These are phyloP conservation scores for Catalaphyllia jardinei DNA, from an alignment of 64 coral and sea anemone genomes.

Conservation along the genomic window DNA sequence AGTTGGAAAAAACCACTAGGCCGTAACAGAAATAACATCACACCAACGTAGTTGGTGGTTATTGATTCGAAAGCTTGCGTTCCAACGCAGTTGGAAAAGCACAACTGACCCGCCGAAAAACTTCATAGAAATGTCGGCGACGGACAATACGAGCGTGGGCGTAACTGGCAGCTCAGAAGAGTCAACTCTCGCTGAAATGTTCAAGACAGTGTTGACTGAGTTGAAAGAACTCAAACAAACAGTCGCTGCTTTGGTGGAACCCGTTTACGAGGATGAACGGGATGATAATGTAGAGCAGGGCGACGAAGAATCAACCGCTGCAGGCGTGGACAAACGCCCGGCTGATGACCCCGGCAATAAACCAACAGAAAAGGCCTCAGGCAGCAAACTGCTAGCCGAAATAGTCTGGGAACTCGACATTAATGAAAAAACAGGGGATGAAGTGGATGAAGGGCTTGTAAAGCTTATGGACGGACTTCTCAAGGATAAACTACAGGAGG, in stretches of 20 bases:
- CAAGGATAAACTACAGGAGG: too few species aligned
- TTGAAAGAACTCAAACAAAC: conserved; percentile 51
- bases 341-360: too few species aligned
- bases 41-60: conserved; percentile 48
- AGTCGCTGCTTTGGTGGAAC: conserved; percentile 3
- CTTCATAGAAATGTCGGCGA: conserved; percentile 25
- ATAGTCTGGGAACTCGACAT: too few species aligned
- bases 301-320: too few species aligned
- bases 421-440: too few species aligned
- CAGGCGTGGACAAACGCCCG: too few species aligned
- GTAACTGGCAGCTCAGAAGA: not conserved
- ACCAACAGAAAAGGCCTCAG: too few species aligned
- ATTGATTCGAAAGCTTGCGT: not conserved
- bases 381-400: too few species aligned
- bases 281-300: not conserved
- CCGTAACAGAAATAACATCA: not conserved
- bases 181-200: conserved; percentile 28
- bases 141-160: not conserved
- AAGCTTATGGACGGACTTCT: too few species aligned
- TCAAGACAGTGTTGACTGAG: conserved; percentile 44
- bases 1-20: conserved; percentile 41
- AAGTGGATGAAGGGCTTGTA: too few species aligned
- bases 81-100: conserved; percentile 35
- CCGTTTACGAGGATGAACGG: not conserved
- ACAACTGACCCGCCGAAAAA: not conserved